Evolutionary conservation across 2,113 vertebrate genomes (phyloP), one percentile per base, ranked within the genome.

Genomic region (Cervus canadensis): DNA sequence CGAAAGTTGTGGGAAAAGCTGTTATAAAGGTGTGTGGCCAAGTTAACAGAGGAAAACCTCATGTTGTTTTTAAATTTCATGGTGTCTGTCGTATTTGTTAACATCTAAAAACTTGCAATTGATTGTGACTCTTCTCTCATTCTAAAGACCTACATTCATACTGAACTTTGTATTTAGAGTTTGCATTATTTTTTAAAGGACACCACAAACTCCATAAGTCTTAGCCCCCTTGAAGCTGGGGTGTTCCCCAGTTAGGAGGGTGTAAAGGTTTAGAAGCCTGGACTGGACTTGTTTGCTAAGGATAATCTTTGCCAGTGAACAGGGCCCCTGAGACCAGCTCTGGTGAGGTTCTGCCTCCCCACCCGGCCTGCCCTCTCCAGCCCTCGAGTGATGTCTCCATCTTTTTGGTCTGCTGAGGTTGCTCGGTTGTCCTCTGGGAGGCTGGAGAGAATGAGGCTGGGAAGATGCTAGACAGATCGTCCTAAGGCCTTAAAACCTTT

Each of bases 11-110:
- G 17, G 54, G 45, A 6, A 12, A 17, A 45, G 21, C 16, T 11
- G 17, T 9, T 25, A 25, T 3, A 6, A 26, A 76, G 17, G 2
- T 9, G 9, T n/a, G 21, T 48, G 1, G 36, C 16, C 0, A 0
- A 23, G 36, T 13, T 16, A 9, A 50, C 1, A 21, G 2, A 54
- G 0, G 7, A 23, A 16, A 48, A 2, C 3, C 8, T 26, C 5
- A 30, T 0, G 11, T 6, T 57, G 52, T 21, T 36, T 25, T 21
- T 17, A 33, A 7, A 7, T 40, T 43, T 33, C 9, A 1, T 33
- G 14, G 17, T 19, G 12, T n/a, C 74, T 60, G 9, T 6, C 9
- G 10, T 4, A 30, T 84, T n/a, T 64, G 36, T 13, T 56, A 28
- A 1, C 1, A 33, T 57, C n/a, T 56, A 16, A 57, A 81, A 59